phyloP scores from a whole-genome alignment of 2,797 vertebrate genomes.

The Denticeps clupeoides region DNA sequence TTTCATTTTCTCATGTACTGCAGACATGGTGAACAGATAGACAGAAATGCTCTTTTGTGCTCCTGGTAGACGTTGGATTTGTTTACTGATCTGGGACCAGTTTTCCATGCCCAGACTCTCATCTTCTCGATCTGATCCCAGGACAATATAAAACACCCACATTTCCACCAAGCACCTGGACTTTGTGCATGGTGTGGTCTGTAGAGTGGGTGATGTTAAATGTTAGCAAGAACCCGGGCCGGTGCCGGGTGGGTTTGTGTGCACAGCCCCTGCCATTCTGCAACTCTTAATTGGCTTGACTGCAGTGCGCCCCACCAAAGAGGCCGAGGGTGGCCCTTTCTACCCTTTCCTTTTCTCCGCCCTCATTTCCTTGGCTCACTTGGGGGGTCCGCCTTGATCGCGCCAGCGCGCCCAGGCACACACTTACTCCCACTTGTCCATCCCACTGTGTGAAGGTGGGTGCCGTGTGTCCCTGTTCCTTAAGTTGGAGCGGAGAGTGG shows the following conservation, averaged over 20 bases:
- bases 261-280: conserved; percentile 38
- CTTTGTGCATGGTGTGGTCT: too few species aligned
- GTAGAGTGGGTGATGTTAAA: too few species aligned
- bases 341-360: conserved; percentile 21
- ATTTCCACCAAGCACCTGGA: neutral
- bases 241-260: conserved; percentile 30
- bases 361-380: conserved; percentile 16
- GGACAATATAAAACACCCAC: neutral
- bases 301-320: conserved; percentile 35
- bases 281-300: conserved; percentile 51
- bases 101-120: neutral
- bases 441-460: conserved; percentile 13
- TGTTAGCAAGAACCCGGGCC: too few species aligned
- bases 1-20: too few species aligned
- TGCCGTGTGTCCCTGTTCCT: too few species aligned
- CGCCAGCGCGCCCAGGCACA: conserved; percentile 6
- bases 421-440: conserved; percentile 17
- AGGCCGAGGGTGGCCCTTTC: conserved; percentile 33
- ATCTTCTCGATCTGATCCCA: conserved; percentile 1
- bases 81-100: conserved; percentile 1
- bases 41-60: too few species aligned
- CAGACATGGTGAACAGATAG: too few species aligned
- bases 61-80: too few species aligned
- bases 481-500: too few species aligned
- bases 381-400: conserved; percentile 28